Evolutionary conservation across 2,113 vertebrate species (phyloP).

Genomic region (Nannospalax galili): DNA sequence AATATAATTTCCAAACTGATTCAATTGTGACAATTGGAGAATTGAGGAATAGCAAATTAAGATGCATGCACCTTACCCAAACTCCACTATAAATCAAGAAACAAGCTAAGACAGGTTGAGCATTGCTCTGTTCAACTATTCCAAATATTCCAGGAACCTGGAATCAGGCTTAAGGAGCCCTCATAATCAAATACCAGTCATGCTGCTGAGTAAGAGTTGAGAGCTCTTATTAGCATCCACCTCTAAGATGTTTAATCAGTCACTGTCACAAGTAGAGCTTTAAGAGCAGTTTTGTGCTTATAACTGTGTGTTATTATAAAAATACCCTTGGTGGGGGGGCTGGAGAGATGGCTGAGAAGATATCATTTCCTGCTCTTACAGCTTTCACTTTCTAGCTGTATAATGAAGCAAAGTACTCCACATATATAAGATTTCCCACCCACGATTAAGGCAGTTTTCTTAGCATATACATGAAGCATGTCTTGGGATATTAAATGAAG

Average conservation of each 20-base stretch:
- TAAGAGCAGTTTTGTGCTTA: not conserved
- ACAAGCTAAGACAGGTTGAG: no score
- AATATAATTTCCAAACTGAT: not conserved
- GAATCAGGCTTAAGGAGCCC: not conserved
- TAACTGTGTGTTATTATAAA: not conserved
- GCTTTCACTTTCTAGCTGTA: not conserved
- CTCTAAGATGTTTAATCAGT: not conserved
- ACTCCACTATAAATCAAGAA: not conserved
- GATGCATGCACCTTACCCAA: fast-evolving
- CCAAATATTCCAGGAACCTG: not conserved
- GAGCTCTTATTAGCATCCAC: not conserved
- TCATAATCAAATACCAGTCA: not conserved
- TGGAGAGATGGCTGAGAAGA: not conserved
- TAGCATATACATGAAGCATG: not conserved
- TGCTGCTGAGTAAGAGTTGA: not conserved
- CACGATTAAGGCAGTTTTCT: not conserved
- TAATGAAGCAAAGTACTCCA: not conserved
- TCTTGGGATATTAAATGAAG: not conserved
- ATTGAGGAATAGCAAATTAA: not conserved
- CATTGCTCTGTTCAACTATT: not conserved
- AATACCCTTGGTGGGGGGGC: not conserved
- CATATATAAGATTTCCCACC: not conserved
- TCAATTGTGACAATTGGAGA: not conserved
- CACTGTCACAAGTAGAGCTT: not conserved
- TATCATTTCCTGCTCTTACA: not conserved